A percentile compares a stretch with the other conserved stretches of the same genome.
Conservation (phyloP, 2,888 invertebrate genomes). For the Callimorpha dominula region DNA sequence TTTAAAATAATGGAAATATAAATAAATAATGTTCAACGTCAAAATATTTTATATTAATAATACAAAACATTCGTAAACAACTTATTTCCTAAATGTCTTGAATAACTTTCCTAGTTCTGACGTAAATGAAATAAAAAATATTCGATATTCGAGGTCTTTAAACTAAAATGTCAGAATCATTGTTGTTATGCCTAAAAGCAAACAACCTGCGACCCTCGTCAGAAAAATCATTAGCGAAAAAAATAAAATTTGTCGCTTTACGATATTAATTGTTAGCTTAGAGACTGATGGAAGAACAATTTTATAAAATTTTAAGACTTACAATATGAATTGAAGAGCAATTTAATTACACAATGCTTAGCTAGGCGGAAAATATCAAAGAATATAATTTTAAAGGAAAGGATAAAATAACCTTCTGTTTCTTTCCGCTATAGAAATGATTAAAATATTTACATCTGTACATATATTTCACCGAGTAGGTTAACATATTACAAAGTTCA, state of each 20-base stretch:
- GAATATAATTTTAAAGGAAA: not conserved
- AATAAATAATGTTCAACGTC: too few relatives aligned
- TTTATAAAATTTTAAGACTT: constrained; percentile 34
- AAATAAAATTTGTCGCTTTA: constrained; percentile 75
- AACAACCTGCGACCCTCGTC: constrained; percentile 69
- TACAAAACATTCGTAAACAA: too few relatives aligned
- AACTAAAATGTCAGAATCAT: constrained; percentile 56
- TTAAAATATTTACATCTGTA: too few relatives aligned
- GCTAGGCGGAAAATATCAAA: not conserved
- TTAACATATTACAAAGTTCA: too few relatives aligned
- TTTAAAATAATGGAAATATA: too few relatives aligned
- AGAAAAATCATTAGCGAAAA: constrained; percentile 74
- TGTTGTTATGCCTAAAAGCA: constrained; percentile 60
- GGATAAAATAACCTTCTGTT: too few relatives aligned
- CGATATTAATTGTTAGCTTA: constrained; percentile 51
- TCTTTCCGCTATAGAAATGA: too few relatives aligned
- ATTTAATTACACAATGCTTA: not conserved
- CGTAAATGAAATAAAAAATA: not conserved
- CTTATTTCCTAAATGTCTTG: too few relatives aligned
- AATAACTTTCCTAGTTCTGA: too few relatives aligned
- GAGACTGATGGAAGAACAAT: constrained; percentile 46
- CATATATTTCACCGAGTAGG: too few relatives aligned
- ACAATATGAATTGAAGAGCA: constrained; percentile 9
- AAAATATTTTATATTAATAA: too few relatives aligned
- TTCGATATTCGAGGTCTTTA: constrained; percentile 17